Evolutionary conservation across 2,797 vertebrate genomes (phyloP), one percentile per base, ranked within the genome.

Genomic region (Gymnothorax javanicus): DNA sequence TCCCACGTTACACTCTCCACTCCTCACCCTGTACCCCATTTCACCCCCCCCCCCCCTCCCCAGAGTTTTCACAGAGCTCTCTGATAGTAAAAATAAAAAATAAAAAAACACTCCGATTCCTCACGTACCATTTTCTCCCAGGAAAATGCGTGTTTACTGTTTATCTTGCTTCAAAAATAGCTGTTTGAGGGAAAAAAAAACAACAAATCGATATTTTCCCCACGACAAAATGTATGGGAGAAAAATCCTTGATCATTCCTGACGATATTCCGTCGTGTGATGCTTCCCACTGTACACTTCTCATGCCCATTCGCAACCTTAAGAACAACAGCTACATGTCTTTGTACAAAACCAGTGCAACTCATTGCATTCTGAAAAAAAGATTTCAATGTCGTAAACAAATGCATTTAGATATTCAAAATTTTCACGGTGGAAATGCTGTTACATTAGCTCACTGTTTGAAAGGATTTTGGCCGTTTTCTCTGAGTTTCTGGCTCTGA

Each of bases 121-220:
- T 91, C 91, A 87, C 82, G 83, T 93, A 77, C 88, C 59, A 89
- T 84, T 86, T 89, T 87, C 94, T 96, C 94, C 94, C 94, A 95
- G 91, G 93, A 94, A 95, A 92, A 94, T 90, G 90, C 88, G 89
- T 89, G 93, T 90, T 93, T 90, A 89, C 92, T 95, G 95, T 96
- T 96, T 96, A 95, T 95, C 91, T 96, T 94, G 92, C 93, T 94
- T 95, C 95, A 93, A 96, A 77, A 95, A 96, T 96, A 96, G 94
- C 95, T 94, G 95, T 96, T 67, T 8, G 12, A 95, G 94, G 95
- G 94, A 91, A 62, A 33, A 12, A 12, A 91, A 92, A 62, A 33
- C 3, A 27, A 91, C 87, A 91, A 94, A 96, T 96, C 95, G 88
- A 96, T 96, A 95, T 91, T 91, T 95, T 95, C 94, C 95, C 94